Conservation (phyloP, 2,888 invertebrate genomes). For the Clusia tigrina region DNA sequence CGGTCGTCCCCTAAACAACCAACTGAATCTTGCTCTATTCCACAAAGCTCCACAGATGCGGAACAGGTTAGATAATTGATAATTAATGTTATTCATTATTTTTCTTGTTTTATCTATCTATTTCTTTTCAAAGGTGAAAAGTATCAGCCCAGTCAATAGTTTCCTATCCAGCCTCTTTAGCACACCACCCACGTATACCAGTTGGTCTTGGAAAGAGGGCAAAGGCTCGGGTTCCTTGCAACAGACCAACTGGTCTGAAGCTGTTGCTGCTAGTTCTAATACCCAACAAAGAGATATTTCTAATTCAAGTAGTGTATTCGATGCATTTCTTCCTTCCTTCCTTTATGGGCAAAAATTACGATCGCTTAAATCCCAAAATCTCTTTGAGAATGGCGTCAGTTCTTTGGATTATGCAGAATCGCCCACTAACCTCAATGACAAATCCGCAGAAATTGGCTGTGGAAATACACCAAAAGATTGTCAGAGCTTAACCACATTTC, state of each 20-base stretch:
- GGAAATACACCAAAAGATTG: constrained; percentile 52
- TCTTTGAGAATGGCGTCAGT: constrained; percentile 56
- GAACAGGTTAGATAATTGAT: constrained; percentile 2
- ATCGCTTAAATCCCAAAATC: constrained; percentile 46
- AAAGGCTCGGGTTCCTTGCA: constrained; percentile 4
- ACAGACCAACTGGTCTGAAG: background rate
- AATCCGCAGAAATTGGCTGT: constrained; percentile 31
- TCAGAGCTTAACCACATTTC: constrained; percentile 76
- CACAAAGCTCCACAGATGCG: constrained; percentile 18
- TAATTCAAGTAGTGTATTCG: constrained; percentile 43
- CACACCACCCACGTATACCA: constrained; percentile 51
- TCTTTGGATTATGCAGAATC: constrained; percentile 43
- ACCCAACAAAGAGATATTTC: constrained; percentile 18
- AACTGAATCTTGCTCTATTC: constrained; percentile 31
- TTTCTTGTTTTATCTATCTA: background rate
- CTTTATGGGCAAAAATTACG: constrained; percentile 60
- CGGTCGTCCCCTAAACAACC: constrained; percentile 17
- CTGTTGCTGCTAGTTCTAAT: constrained; percentile 15
- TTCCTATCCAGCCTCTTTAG: constrained; percentile 55
- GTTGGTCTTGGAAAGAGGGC: constrained; percentile 45
- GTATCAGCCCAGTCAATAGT: constrained; percentile 48
- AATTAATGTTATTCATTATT: background rate
- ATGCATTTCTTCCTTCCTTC: constrained; percentile 54
- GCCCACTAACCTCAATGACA: constrained; percentile 36
- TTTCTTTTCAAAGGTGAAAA: constrained; percentile 32